Percentiles rank a stretch among this genome's conserved stretches.
Evolutionary conservation across 2,888 invertebrate genomes (phyloP).

Genomic region (Leptinotarsa peninsularis): DNA sequence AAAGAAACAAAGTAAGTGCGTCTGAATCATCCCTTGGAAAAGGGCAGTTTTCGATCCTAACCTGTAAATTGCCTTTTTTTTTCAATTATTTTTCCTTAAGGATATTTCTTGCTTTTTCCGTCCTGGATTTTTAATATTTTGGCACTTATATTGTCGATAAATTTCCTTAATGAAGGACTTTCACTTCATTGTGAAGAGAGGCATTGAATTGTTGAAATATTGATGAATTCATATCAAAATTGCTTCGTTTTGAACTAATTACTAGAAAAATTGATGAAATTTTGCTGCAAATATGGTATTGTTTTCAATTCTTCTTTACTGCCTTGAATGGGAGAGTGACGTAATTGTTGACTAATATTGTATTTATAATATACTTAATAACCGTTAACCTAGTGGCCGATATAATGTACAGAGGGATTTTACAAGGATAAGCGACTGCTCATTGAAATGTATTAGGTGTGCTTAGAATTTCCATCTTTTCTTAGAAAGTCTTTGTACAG

Average conservation of each 20-base stretch:
- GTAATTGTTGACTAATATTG: constrained; percentile 21
- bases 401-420: not conserved
- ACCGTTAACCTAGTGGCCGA: constrained; percentile 11
- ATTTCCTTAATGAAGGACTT: no score
- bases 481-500: no score
- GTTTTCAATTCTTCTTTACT: not conserved
- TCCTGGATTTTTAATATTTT: not conserved
- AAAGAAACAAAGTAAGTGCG: not conserved
- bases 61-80: not conserved
- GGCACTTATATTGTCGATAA: no score
- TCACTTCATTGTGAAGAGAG: no score
- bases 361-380: constrained; percentile 16
- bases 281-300: constrained; percentile 10
- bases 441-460: no score
- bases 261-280: not conserved
- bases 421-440: not conserved
- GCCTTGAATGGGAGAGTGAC: constrained; percentile 8
- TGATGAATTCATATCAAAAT: no score
- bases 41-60: not conserved
- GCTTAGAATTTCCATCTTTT: no score
- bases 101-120: not conserved
- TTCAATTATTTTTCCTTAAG: not conserved
- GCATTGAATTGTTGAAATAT: no score
- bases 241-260: not conserved
- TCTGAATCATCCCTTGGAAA: constrained; percentile 5